Conservation (phyloP, 1,140 invertebrate genomes). For the Galleria mellonella region DNA sequence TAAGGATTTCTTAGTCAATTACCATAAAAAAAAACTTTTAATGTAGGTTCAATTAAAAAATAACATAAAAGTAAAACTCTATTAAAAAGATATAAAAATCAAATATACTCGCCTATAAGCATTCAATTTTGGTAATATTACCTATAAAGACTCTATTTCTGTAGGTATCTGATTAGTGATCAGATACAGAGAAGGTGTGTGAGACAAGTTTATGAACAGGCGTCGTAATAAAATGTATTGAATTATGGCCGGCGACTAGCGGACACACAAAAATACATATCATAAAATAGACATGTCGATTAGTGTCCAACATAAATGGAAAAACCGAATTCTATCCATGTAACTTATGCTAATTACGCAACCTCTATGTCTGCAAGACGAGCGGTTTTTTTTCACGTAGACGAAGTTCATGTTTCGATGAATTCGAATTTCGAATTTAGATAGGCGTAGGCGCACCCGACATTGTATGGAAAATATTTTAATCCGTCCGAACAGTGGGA, state of each 20-base stretch:
- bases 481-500: constrained; percentile 50
- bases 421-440: constrained; percentile 59
- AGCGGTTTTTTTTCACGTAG: constrained; percentile 20
- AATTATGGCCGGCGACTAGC: constrained; percentile 31
- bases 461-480: constrained; percentile 53
- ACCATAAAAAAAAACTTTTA: no score
- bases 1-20: no score
- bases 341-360: constrained; percentile 54
- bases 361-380: constrained; percentile 17
- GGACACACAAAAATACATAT: constrained; percentile 34
- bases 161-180: constrained; percentile 18
- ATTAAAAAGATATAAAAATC: no score
- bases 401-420: constrained; percentile 44
- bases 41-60: no score
- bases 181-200: constrained; percentile 19
- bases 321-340: constrained; percentile 33
- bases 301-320: constrained; percentile 49
- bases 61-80: no score
- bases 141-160: constrained; percentile 15
- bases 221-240: constrained; percentile 40
- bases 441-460: constrained; percentile 57
- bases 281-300: constrained; percentile 51
- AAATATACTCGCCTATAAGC: no score
- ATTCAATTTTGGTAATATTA: background rate
- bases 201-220: constrained; percentile 42